phyloP scores from a whole-genome alignment of 1,140 invertebrate genomes.

The Drosophila ironensis region DNA sequence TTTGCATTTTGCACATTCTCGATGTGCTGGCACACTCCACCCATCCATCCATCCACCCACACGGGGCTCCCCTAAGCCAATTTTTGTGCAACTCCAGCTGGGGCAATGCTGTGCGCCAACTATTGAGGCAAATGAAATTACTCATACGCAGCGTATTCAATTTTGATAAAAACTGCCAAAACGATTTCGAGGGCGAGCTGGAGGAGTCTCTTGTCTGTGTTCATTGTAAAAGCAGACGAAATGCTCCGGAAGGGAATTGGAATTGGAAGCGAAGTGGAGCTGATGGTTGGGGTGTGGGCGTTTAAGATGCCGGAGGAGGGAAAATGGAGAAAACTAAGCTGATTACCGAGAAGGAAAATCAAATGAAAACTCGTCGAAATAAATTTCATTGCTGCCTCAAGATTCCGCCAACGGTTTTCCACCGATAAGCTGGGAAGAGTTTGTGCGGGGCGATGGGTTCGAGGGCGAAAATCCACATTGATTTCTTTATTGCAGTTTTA shows the following conservation, averaged over 20 bases:
- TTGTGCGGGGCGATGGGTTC: background rate
- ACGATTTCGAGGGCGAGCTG: slow-evolving; percentile 45
- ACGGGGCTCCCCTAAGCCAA: background rate
- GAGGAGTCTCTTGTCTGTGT: slow-evolving; percentile 32
- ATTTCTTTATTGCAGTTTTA: slow-evolving; percentile 80
- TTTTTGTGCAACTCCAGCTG: slow-evolving; percentile 34
- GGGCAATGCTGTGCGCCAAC: slow-evolving; percentile 33
- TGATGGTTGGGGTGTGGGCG: background rate
- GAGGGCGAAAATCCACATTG: slow-evolving; percentile 60
- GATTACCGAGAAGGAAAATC: slow-evolving; percentile 64
- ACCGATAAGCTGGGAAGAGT: slow-evolving; percentile 7
- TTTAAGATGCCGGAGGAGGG: slow-evolving; percentile 2
- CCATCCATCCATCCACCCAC: no score
- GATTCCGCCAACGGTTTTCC: slow-evolving; percentile 13
- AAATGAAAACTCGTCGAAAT: slow-evolving; percentile 64
- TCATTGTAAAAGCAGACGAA: slow-evolving; percentile 30
- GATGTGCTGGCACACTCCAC: slow-evolving; percentile 1
- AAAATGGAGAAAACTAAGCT: slow-evolving; percentile 56
- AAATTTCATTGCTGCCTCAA: slow-evolving; percentile 62
- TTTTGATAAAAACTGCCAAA: slow-evolving; percentile 61
- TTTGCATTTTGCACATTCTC: slow-evolving; percentile 61
- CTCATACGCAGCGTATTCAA: slow-evolving; percentile 75
- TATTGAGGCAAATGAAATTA: slow-evolving; percentile 71
- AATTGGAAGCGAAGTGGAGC: no score
- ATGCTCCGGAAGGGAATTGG: background rate